These are phyloP conservation scores for Nomada fabriciana DNA, from an alignment of 2,888 invertebrate genomes.

Conservation along the genomic window DNA sequence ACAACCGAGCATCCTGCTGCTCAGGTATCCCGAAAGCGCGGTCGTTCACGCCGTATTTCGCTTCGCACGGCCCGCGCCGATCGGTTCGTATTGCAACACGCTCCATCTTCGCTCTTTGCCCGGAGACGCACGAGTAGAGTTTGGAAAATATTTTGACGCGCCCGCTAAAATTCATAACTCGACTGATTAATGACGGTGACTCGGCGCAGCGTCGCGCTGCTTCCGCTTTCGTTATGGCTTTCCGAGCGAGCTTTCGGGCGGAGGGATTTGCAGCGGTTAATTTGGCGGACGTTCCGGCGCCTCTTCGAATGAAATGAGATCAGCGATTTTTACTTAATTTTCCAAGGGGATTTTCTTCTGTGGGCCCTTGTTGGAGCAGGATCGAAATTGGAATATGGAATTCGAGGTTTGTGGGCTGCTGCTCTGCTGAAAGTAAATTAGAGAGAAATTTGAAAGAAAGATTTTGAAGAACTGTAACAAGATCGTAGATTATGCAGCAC, in stretches of 20 bases:
- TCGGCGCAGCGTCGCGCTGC: not conserved
- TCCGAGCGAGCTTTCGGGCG: not conserved
- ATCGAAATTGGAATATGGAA: too few relatives aligned
- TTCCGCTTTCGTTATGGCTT: not conserved
- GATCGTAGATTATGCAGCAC: too few relatives aligned
- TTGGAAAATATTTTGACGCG: slow-evolving; percentile 80
- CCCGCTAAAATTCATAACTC: slow-evolving; percentile 64
- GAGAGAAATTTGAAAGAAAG: too few relatives aligned
- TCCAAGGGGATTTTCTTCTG: not conserved
- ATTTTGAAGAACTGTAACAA: too few relatives aligned
- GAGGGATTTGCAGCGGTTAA: not conserved
- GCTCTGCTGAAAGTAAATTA: too few relatives aligned
- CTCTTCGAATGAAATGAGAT: not conserved
- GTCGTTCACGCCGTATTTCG: slow-evolving; percentile 72
- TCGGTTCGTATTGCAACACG: slow-evolving; percentile 41
- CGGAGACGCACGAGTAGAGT: slow-evolving; percentile 68
- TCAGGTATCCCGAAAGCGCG: slow-evolving; percentile 76
- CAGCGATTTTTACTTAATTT: not conserved
- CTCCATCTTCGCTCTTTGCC: slow-evolving; percentile 5
- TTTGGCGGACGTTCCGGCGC: not conserved
- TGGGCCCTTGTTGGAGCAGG: too few relatives aligned
- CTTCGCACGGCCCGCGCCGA: slow-evolving; percentile 44
- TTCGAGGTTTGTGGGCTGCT: too few relatives aligned
- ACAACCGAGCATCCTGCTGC: slow-evolving; percentile 74
- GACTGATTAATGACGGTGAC: slow-evolving; percentile 63